A percentile compares a stretch with the other conserved stretches of the same genome.
Evolutionary conservation across 37 sponge, comb jelly and placozoan genomes (phyloP).

Genomic region (Lycopodina hypogea): DNA sequence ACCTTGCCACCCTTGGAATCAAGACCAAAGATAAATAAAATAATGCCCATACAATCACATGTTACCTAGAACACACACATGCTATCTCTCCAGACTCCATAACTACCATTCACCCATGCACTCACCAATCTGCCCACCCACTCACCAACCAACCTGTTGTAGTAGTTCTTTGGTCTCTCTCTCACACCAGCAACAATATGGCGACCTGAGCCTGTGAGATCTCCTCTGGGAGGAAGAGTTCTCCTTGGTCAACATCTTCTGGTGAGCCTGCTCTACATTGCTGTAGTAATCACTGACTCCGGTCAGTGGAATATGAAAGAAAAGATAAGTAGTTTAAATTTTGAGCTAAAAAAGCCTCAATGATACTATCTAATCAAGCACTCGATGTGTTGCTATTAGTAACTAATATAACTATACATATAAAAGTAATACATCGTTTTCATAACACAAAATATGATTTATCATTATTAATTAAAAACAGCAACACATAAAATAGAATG

Average conservation of each 20-base stretch:
- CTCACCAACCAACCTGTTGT: too few relatives aligned
- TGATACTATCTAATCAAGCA: too few relatives aligned
- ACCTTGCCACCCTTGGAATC: conserved; percentile 19
- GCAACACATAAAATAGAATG: too few relatives aligned
- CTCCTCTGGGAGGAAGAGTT: not conserved
- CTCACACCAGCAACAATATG: conserved; percentile 63
- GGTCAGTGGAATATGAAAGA: not conserved
- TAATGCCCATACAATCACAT: not conserved
- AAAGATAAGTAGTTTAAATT: not conserved
- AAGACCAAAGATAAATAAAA: not conserved
- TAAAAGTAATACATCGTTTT: too few relatives aligned
- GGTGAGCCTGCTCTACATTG: not conserved
- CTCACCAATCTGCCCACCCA: too few relatives aligned
- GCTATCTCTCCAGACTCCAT: too few relatives aligned
- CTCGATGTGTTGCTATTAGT: too few relatives aligned
- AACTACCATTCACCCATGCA: too few relatives aligned
- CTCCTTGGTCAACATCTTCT: not conserved
- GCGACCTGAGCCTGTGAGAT: conserved; percentile 23
- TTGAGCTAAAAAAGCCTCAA: not conserved
- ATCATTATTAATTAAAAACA: too few relatives aligned
- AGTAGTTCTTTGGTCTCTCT: not conserved
- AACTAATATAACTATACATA: too few relatives aligned
- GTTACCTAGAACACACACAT: not conserved
- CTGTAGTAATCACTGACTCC: not conserved
- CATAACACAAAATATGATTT: too few relatives aligned